Conservation (phyloP, 1,140 invertebrate genomes). For the Monomorium pharaonis region DNA sequence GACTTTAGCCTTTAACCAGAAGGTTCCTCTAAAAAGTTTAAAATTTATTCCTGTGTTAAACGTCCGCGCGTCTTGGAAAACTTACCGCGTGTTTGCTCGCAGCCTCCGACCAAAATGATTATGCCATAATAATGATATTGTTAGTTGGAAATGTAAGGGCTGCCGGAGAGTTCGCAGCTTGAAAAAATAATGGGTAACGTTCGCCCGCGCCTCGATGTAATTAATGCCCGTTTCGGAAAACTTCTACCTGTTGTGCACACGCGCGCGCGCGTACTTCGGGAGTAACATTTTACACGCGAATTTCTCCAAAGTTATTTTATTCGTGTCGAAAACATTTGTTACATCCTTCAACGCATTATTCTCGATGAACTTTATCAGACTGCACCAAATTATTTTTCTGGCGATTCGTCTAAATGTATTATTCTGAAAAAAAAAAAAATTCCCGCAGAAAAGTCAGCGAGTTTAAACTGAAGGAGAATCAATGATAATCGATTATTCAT, state of each 20-base stretch:
- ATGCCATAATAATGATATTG: conserved; percentile 56
- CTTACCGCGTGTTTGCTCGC: conserved; percentile 64
- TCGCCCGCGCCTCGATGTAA: conserved; percentile 1
- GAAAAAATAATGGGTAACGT: conserved; percentile 40
- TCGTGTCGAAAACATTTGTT: neutral
- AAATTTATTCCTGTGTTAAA: conserved; percentile 73
- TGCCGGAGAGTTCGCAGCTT: neutral
- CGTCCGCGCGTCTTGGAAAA: conserved; percentile 53
- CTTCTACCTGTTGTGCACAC: neutral
- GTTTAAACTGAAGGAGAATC: neutral
- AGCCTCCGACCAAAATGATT: conserved; percentile 61
- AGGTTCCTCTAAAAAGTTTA: conserved; percentile 75
- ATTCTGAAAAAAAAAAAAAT: neutral
- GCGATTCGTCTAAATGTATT: neutral
- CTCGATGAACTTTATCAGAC: neutral
- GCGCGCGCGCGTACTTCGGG: neutral
- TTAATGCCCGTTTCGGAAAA: conserved; percentile 21
- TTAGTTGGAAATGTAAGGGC: conserved; percentile 24
- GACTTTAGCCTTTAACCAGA: conserved; percentile 4
- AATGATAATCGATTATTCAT: neutral
- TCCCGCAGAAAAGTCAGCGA: neutral
- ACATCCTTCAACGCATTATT: neutral
- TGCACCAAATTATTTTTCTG: neutral
- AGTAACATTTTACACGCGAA: neutral
- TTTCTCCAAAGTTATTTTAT: neutral